A percentile compares a stretch with the other conserved stretches of the same genome.
These are phyloP conservation scores for Austrofundulus limnaeus DNA, from an alignment of 2,113 vertebrate genomes.

Conservation along the genomic window DNA sequence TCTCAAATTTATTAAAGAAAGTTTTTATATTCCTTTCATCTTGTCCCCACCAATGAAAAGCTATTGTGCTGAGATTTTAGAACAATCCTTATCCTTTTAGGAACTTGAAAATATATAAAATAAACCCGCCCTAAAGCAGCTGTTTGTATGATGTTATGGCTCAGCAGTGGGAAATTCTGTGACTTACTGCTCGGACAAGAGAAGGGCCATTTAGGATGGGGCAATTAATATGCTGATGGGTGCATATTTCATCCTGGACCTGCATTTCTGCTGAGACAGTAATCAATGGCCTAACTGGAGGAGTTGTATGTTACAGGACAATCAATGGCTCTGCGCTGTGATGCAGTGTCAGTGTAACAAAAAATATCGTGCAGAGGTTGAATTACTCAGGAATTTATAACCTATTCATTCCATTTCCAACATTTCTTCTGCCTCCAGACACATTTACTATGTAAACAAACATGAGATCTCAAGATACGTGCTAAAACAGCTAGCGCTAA, in stretches of 20 bases:
- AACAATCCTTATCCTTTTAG: not conserved
- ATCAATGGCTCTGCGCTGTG: slow-evolving; percentile 45
- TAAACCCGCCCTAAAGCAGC: slow-evolving; percentile 17
- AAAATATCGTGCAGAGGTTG: not conserved
- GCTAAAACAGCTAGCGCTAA: not conserved
- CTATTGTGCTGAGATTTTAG: slow-evolving; percentile 5
- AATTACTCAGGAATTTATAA: slow-evolving; percentile 2
- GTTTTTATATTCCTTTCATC: too few species aligned
- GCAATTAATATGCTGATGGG: slow-evolving; percentile 67
- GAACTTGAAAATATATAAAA: not conserved
- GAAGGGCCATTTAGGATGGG: slow-evolving; percentile 34
- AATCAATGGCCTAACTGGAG: slow-evolving; percentile 65
- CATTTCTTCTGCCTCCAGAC: not conserved
- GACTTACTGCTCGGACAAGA: slow-evolving; percentile 39
- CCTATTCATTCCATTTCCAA: not conserved
- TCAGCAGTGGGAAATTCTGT: slow-evolving; percentile 7
- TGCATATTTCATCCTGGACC: slow-evolving; percentile 48
- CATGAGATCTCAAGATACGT: not conserved
- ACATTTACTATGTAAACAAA: not conserved
- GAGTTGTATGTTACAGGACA: slow-evolving; percentile 52
- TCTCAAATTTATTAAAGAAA: slow-evolving; percentile 9
- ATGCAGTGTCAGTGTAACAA: slow-evolving; percentile 23
- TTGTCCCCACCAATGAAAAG: too few species aligned
- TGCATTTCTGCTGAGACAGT: slow-evolving; percentile 56
- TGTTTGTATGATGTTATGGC: slow-evolving; percentile 42